Conservation (phyloP, 2,888 invertebrate genomes). For the Rapana venosa region DNA sequence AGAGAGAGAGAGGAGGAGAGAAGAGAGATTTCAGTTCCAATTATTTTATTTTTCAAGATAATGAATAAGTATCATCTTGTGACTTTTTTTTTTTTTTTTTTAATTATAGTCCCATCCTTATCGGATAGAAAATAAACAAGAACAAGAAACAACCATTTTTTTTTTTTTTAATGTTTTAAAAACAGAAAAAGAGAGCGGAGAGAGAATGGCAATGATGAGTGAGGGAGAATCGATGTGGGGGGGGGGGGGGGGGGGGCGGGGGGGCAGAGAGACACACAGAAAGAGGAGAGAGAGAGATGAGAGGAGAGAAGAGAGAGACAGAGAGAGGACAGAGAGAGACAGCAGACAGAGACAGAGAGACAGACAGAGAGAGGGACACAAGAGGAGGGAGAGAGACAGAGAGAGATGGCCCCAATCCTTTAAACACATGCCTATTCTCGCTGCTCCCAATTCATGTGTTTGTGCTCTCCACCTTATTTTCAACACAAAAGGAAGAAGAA, state of each 20-base stretch:
- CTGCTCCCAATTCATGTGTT: too few relatives aligned
- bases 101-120: too few relatives aligned
- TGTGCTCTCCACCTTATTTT: background rate
- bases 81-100: too few relatives aligned
- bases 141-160: too few relatives aligned
- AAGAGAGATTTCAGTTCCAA: too few relatives aligned
- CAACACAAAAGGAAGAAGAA: background rate
- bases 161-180: too few relatives aligned
- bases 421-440: too few relatives aligned
- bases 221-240: background rate
- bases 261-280: background rate
- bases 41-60: too few relatives aligned
- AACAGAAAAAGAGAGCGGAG: background rate
- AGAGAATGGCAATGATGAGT: background rate
- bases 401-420: background rate
- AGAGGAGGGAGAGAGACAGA: slow-evolving; percentile 5
- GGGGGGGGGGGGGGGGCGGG: background rate
- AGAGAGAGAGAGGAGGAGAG: too few relatives aligned
- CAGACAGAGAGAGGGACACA: background rate
- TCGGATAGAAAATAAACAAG: too few relatives aligned
- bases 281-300: background rate
- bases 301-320: background rate
- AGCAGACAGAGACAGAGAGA: background rate
- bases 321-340: background rate
- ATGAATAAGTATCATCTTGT: too few relatives aligned